Conservation (phyloP, 2,113 vertebrate species). For the Herpetotheres cachinnans region DNA sequence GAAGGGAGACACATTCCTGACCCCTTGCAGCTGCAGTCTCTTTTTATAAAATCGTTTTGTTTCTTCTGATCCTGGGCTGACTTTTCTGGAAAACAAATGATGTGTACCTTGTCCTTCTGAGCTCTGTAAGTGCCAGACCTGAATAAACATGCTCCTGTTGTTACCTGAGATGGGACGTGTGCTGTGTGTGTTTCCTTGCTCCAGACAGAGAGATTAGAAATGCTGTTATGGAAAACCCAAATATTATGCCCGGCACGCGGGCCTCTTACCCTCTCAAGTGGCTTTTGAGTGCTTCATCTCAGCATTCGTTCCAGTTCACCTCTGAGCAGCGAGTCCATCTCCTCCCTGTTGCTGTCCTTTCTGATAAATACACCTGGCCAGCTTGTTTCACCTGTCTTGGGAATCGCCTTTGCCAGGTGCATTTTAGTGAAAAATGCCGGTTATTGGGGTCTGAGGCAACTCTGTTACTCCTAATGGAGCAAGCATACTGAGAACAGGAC, state of each 20-base stretch:
- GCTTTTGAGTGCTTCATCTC: background rate
- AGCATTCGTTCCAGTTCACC: background rate
- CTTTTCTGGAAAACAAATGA: conserved; percentile 44
- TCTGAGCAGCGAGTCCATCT: background rate
- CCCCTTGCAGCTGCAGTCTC: conserved; percentile 15
- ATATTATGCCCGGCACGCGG: background rate
- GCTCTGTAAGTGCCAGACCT: conserved; percentile 64
- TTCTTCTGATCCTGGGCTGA: conserved; percentile 45
- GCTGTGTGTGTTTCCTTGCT: conserved; percentile 49
- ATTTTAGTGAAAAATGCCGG: background rate
- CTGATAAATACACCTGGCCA: background rate
- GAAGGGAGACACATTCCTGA: conserved; percentile 5
- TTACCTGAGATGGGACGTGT: conserved; percentile 36
- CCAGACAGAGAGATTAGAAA: background rate
- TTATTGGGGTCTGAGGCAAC: background rate
- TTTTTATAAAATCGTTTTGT: background rate
- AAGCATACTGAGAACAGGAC: background rate
- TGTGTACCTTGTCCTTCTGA: conserved; percentile 15
- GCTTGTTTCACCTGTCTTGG: background rate
- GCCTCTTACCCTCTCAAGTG: background rate
- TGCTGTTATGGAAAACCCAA: background rate
- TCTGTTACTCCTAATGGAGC: background rate
- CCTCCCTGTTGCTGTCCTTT: background rate
- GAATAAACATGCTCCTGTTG: conserved; percentile 65
- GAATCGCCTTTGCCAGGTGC: background rate